These are phyloP conservation scores for Junonia oenone DNA, from an alignment of 2,888 invertebrate species.

Conservation along the genomic window DNA sequence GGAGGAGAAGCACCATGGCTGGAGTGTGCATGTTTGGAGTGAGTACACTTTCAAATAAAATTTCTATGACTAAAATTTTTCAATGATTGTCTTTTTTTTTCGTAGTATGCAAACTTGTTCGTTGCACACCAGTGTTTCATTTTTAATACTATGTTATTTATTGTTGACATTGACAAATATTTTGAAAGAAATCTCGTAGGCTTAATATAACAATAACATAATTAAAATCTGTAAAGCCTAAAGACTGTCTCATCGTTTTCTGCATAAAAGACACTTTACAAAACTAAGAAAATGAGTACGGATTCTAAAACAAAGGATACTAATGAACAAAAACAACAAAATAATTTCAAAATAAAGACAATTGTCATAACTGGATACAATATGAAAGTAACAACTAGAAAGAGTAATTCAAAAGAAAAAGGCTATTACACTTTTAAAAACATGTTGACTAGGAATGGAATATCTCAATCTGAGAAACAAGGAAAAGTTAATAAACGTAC, in stretches of 20 bases:
- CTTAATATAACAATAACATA: no score
- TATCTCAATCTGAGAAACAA: constrained; percentile 32
- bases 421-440: constrained; percentile 54
- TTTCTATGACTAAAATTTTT: no score
- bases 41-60: no score
- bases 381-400: constrained; percentile 39
- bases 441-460: constrained; percentile 47
- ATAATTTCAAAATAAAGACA: constrained; percentile 27
- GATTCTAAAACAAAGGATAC: constrained; percentile 38
- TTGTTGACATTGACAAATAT: not conserved
- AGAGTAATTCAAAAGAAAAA: constrained; percentile 46
- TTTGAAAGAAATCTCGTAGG: not conserved
- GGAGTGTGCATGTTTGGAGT: no score
- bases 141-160: not conserved
- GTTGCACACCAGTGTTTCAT: no score
- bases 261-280: constrained; percentile 14
- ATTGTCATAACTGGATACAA: constrained; percentile 14
- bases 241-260: not conserved
- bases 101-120: no score
- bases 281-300: constrained; percentile 36
- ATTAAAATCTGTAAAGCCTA: constrained; percentile 10
- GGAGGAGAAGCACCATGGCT: no score
- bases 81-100: no score
- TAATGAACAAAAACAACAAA: constrained; percentile 34
- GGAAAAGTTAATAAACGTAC: not conserved